phyloP scores from a whole-genome alignment of 1,140 invertebrate species.

The Helicoverpa zea region DNA sequence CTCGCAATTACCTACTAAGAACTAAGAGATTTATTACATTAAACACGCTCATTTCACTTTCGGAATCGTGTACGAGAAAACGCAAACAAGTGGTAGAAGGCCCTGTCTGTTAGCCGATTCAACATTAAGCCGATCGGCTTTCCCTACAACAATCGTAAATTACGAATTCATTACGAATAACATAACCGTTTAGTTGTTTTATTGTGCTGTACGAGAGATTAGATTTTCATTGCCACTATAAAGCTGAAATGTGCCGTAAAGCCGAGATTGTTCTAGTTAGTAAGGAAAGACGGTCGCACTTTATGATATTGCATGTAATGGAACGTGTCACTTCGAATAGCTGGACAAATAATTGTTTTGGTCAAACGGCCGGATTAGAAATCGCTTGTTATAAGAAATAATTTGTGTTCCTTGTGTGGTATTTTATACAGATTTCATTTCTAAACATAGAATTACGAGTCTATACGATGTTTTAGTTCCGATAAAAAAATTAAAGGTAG shows the following conservation, averaged over 20 bases:
- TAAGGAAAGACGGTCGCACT: constrained; percentile 27
- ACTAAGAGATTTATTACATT: constrained; percentile 70
- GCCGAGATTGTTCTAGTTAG: constrained; percentile 45
- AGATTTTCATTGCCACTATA: constrained; percentile 61
- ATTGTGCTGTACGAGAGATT: constrained; percentile 66
- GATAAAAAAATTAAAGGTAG: not conserved
- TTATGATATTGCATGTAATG: constrained; percentile 33
- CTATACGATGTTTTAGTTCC: not conserved
- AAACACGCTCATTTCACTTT: constrained; percentile 78
- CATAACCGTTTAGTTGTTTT: constrained; percentile 76
- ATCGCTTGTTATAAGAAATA: constrained; percentile 15
- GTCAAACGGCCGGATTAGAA: constrained; percentile 20
- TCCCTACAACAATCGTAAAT: constrained; percentile 77
- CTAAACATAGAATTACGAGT: not conserved
- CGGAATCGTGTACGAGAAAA: constrained; percentile 77
- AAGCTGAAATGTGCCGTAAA: constrained; percentile 35
- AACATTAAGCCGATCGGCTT: constrained; percentile 62
- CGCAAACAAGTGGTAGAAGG: constrained; percentile 71
- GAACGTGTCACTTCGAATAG: constrained; percentile 29
- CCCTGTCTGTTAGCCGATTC: constrained; percentile 66
- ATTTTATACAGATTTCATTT: not conserved
- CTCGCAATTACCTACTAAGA: constrained; percentile 44
- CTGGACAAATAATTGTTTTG: constrained; percentile 37
- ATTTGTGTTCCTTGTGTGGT: constrained; percentile 12
- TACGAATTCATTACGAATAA: constrained; percentile 78